Evolutionary conservation across 1,140 invertebrate species (phyloP).

Genomic region (Hycleus cichorii): DNA sequence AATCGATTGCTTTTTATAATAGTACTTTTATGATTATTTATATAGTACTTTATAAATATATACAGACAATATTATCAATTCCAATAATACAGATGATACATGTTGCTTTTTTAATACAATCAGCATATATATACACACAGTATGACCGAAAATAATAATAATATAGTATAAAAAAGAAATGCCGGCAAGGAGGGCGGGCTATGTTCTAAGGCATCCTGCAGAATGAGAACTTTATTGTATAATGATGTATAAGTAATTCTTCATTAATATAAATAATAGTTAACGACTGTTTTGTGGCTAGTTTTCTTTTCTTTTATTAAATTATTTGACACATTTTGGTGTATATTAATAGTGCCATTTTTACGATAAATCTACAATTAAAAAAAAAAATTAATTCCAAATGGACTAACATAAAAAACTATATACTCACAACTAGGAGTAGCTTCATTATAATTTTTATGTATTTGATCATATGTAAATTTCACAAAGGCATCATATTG

Average conservation of each 20-base stretch:
- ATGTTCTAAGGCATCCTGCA: conserved; percentile 15
- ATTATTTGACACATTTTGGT: not conserved
- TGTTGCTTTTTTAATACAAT: too few species aligned
- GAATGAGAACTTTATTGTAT: conserved; percentile 9
- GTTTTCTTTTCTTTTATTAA: not conserved
- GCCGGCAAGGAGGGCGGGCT: conserved; percentile 14
- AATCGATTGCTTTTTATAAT: conserved; percentile 7
- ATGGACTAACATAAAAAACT: not conserved
- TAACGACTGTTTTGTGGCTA: conserved; percentile 13
- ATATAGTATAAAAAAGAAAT: conserved; percentile 7
- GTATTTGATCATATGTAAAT: conserved; percentile 95
- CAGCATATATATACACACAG: too few species aligned
- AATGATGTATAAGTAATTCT: not conserved
- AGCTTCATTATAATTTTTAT: conserved; percentile 70
- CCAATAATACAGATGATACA: conserved; percentile 12
- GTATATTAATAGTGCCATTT: not conserved
- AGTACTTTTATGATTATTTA: not conserved
- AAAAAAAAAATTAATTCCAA: not conserved
- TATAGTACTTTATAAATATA: conserved; percentile 11
- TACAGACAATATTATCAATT: conserved; percentile 13
- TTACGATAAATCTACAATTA: conserved; percentile 39
- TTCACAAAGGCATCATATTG: conserved; percentile 97
- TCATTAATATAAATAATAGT: conserved; percentile 7
- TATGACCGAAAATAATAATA: conserved; percentile 2
- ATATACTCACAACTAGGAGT: conserved; percentile 56